Evolutionary conservation across 2,113 vertebrate species (phyloP).

Genomic region (Motacilla alba): DNA sequence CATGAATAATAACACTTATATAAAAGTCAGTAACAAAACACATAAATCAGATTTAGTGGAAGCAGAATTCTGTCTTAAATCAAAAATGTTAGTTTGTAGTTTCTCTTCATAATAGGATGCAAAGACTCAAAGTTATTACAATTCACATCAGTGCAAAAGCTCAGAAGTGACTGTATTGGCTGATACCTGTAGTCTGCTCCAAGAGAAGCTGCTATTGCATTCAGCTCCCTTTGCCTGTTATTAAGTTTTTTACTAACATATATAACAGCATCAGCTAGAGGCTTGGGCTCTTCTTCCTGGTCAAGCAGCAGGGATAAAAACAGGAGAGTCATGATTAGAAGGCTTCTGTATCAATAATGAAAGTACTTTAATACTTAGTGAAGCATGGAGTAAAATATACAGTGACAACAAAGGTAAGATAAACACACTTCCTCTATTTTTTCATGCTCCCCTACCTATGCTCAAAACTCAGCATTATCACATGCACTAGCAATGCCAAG

Average conservation of each 20-base stretch:
- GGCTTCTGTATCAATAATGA: not conserved
- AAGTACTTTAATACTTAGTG: not conserved
- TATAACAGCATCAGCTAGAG: conserved; percentile 81
- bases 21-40: not conserved
- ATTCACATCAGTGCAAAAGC: not conserved
- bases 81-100: not conserved
- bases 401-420: not conserved
- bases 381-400: not conserved
- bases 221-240: conserved; percentile 90
- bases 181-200: conserved; percentile 94
- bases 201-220: conserved; percentile 87
- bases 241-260: conserved; percentile 93
- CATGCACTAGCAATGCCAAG: not conserved
- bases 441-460: not conserved
- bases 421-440: not conserved
- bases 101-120: not conserved
- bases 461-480: not conserved
- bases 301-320: not conserved
- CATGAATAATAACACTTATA: not conserved
- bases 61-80: not conserved
- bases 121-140: not conserved
- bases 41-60: not conserved
- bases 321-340: not conserved
- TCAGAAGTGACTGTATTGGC: not conserved
- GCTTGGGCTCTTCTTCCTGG: conserved; percentile 71